Base-by-base conservation (phyloP, 2,888 invertebrate genomes). In the Diarsia mendica region DNA sequence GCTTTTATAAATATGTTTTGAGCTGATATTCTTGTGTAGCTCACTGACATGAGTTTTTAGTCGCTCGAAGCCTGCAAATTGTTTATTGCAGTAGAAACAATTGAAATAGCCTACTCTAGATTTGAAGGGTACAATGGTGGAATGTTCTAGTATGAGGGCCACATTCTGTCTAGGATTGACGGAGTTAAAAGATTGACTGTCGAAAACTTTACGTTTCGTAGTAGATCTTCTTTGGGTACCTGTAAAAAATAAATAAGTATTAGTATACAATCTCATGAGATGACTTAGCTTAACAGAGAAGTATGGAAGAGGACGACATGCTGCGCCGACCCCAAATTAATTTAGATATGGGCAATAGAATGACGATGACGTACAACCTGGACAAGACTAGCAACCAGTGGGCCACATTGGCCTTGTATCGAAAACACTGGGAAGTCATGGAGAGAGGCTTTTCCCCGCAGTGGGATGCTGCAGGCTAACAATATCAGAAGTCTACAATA, bases 121-220 rank as follows among this genome's bases (percentile, higher is more conserved):
- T 76, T 87, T 88, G 53, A 89, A 89, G 0, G 89, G 89, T 8
- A 86, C 15, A 9, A 89, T 79, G 0, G 89, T 89, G 9, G 89
- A 89, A 80, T 89, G 70, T 84, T 88, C 88, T 66, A 89, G 63
- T 49, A 89, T 83, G 0, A 88, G 67, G 20, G 83, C 79, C 0
- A 82, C 75, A 33, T 90, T 85, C 28, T 84, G 85, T 66, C 89
- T 79, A 0, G 80, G 80, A 39, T 85, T 87, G 2, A 82, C 64
- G 48, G 83, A 81, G 13, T 80, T 85, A 2, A 53, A 13, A 28
- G 63, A 66, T n/a, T 77, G 65, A 11, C 64, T 67, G 46, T 68
- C 66, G 8, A 78, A 77, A 18, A 73, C 70, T 65, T 46, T 67
- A 9, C 53, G 44, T n/a, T 75, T 82, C 11, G 65, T 64, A 0